Percentiles rank a stretch among this genome's conserved stretches.
Evolutionary conservation across 2,888 invertebrate genomes (phyloP).

Genomic region (Campaea margaritaria): DNA sequence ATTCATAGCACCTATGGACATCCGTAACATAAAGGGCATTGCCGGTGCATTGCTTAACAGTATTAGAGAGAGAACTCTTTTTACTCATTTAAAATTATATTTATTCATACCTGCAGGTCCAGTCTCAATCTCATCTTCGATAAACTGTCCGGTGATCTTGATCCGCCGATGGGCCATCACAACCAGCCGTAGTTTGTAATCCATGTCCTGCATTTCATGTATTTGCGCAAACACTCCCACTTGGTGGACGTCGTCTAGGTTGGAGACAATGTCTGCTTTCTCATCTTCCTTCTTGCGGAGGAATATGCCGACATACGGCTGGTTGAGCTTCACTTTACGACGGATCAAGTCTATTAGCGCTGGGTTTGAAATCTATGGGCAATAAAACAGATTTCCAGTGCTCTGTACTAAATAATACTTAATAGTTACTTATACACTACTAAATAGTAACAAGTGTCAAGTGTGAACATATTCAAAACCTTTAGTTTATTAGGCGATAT

Average conservation of each 20-base stretch:
- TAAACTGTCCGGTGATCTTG: constrained; percentile 91
- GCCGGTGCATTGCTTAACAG: no score
- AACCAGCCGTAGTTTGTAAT: constrained; percentile 94
- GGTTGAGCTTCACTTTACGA: constrained; percentile 97
- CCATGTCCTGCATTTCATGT: constrained; percentile 98
- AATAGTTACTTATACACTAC: no score
- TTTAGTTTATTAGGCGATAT: no score
- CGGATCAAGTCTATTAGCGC: constrained; percentile 94
- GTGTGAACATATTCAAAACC: no score
- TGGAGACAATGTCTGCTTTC: constrained; percentile 93
- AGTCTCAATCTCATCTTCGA: constrained; percentile 89
- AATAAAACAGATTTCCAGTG: not conserved
- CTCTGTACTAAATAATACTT: not conserved
- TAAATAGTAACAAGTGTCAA: no score
- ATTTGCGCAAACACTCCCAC: constrained; percentile 99
- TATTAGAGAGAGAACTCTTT: no score
- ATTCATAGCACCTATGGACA: no score
- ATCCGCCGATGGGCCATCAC: constrained; percentile 97
- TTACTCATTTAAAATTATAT: constrained; percentile 3
- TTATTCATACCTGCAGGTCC: constrained; percentile 78
- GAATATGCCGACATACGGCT: constrained; percentile 99
- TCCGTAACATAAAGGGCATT: no score
- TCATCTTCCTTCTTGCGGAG: constrained; percentile 96
- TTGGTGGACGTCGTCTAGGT: constrained; percentile 93
- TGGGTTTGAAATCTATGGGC: constrained; percentile 91